phyloP scores from a whole-genome alignment of 1,140 invertebrate genomes.

The Temnothorax nylanderi region DNA sequence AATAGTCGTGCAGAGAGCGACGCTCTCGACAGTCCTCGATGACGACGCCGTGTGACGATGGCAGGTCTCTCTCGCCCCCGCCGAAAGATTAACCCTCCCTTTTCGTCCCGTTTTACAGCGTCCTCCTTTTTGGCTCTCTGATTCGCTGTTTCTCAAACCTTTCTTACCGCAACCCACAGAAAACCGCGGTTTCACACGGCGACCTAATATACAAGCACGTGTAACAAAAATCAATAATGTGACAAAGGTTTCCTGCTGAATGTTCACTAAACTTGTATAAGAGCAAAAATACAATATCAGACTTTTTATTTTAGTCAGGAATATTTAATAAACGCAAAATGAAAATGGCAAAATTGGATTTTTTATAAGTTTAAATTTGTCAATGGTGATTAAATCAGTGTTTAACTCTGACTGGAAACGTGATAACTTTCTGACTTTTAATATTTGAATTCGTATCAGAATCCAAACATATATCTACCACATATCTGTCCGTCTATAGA shows the following conservation, averaged over 20 bases:
- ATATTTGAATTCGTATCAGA: neutral
- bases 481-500: neutral
- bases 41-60: constrained; percentile 44
- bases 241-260: neutral
- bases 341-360: neutral
- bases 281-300: neutral
- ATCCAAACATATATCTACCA: neutral
- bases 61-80: constrained; percentile 25
- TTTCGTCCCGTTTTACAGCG: constrained; percentile 28
- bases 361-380: neutral
- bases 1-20: constrained; percentile 74
- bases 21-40: constrained; percentile 66
- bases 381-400: too few species aligned
- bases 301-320: neutral
- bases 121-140: constrained; percentile 13
- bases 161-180: neutral
- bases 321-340: neutral
- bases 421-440: neutral
- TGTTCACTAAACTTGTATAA: neutral
- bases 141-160: constrained; percentile 22
- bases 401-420: neutral
- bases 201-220: too few species aligned
- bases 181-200: neutral
- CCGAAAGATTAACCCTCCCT: constrained; percentile 22
- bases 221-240: neutral